Evolutionary conservation across 2,888 invertebrate species (phyloP).

Genomic region (Tenthredo livida): DNA sequence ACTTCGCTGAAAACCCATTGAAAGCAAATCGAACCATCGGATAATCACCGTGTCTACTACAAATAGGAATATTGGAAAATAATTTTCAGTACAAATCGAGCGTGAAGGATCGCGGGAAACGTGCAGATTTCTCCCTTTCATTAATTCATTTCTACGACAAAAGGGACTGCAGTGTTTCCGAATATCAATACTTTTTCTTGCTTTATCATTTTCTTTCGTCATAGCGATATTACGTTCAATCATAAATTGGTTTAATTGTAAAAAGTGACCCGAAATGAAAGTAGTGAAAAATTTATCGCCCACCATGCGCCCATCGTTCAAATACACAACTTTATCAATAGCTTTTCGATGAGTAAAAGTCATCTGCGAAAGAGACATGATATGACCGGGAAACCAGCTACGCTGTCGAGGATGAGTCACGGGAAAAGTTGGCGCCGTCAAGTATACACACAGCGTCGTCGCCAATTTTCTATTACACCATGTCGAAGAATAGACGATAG

Average conservation of each 20-base stretch:
- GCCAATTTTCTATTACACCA: slow-evolving; percentile 19
- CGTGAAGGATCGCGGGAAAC: neutral
- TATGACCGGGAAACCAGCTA: slow-evolving; percentile 30
- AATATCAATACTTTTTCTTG: neutral
- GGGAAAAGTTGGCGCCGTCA: slow-evolving; percentile 47
- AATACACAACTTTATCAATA: slow-evolving; percentile 17
- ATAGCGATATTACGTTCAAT: neutral
- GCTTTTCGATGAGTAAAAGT: slow-evolving; percentile 5
- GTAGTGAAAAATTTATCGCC: neutral
- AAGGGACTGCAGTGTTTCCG: neutral
- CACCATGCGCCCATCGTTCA: neutral
- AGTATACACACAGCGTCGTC: neutral
- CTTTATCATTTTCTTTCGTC: neutral
- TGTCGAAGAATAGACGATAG: slow-evolving; percentile 35
- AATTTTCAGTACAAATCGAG: slow-evolving; percentile 25
- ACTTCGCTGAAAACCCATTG: slow-evolving; percentile 6
- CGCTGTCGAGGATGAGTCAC: slow-evolving; percentile 44
- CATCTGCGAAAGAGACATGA: slow-evolving; percentile 30
- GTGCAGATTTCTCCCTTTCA: neutral
- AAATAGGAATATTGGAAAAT: slow-evolving; percentile 49
- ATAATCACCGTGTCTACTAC: slow-evolving; percentile 41
- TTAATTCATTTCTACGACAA: neutral
- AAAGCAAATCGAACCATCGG: slow-evolving; percentile 22
- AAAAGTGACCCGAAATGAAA: neutral
- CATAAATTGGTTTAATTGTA: neutral